Evolutionary conservation across 2,113 vertebrate species (phyloP), one percentile per base, ranked within the genome.

Genomic region (Syngnathus typhle): DNA sequence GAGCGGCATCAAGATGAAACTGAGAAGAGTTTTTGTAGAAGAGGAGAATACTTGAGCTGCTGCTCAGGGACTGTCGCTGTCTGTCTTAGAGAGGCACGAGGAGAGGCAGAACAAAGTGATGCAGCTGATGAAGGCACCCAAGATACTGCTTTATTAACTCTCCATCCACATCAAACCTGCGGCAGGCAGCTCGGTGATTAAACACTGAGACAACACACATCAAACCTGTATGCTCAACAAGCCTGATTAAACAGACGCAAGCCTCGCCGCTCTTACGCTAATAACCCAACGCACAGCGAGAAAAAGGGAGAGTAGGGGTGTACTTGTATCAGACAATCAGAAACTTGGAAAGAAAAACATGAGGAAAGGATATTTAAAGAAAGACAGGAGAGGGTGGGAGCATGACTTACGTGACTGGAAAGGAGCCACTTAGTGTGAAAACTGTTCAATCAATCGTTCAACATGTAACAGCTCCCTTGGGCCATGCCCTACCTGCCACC

Each of bases 121-220:
- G 80, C 70, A 23, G 78, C 83, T 89, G 88, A 90, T 89, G 88
- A 91, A 90, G 88, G 87, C 76, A 13, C 61, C 65, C 46, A 46
- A 90, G 89, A 92, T 91, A 87, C 80, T 67, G 87, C 86, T 90
- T 89, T 88, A 90, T 89, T 91, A 91, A 89, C 87, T 87, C 82
- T 75, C 60, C 74, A 88, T 91, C 88, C 89, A 90, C 90, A 91
- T 91, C 91, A 91, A 88, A 91, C 88, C 87, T 88, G 84, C 82
- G 82, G 87, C 84, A 55, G 72, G 77, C 83, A 79, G 79, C 80
- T 68, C 70, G 75, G 82, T 87, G 88, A 91, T 91, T 87, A 88
- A 89, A 89, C 85, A 81, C 81, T 76, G 85, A 90, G 89, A 91
- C 88, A 88, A 88, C 87, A 84, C 86, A 89, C 89, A 91, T 91